Evolutionary conservation across 2,888 invertebrate genomes (phyloP).

Genomic region (Galerucella pusilla): DNA sequence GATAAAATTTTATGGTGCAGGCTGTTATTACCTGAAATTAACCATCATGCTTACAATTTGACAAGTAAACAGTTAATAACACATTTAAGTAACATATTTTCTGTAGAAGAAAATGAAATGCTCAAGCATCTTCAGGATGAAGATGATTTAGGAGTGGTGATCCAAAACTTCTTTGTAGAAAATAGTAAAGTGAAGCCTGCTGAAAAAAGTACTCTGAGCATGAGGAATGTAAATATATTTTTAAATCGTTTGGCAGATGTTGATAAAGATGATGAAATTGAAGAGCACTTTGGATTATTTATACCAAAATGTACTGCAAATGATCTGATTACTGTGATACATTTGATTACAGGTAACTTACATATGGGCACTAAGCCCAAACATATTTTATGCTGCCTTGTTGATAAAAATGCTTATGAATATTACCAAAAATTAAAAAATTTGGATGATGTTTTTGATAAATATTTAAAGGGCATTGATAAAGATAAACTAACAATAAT

Average conservation of each 20-base stretch:
- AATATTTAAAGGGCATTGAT: slow-evolving; percentile 34
- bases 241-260: slow-evolving; percentile 78
- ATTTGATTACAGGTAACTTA: slow-evolving; percentile 91
- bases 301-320: slow-evolving; percentile 80
- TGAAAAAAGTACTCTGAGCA: slow-evolving; percentile 75
- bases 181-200: slow-evolving; percentile 72
- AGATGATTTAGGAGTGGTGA: slow-evolving; percentile 88
- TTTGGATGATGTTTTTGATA: slow-evolving; percentile 72
- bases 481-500: slow-evolving; percentile 32
- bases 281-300: slow-evolving; percentile 78
- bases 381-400: slow-evolving; percentile 87
- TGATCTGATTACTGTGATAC: slow-evolving; percentile 85
- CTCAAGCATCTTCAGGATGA: slow-evolving; percentile 82
- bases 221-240: slow-evolving; percentile 82
- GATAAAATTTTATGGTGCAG: slow-evolving; percentile 84
- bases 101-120: slow-evolving; percentile 82
- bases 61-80: slow-evolving; percentile 93
- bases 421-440: slow-evolving; percentile 89
- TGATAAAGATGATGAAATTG: slow-evolving; percentile 85
- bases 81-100: slow-evolving; percentile 84
- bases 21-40: slow-evolving; percentile 82
- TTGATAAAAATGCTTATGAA: slow-evolving; percentile 88
- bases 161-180: slow-evolving; percentile 79
- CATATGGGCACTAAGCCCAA: slow-evolving; percentile 93
- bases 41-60: slow-evolving; percentile 83